A percentile compares a stretch with the other conserved stretches of the same genome.
phyloP scores from a whole-genome alignment of 1,140 invertebrate species.

The Dolichoris vasculosae region DNA sequence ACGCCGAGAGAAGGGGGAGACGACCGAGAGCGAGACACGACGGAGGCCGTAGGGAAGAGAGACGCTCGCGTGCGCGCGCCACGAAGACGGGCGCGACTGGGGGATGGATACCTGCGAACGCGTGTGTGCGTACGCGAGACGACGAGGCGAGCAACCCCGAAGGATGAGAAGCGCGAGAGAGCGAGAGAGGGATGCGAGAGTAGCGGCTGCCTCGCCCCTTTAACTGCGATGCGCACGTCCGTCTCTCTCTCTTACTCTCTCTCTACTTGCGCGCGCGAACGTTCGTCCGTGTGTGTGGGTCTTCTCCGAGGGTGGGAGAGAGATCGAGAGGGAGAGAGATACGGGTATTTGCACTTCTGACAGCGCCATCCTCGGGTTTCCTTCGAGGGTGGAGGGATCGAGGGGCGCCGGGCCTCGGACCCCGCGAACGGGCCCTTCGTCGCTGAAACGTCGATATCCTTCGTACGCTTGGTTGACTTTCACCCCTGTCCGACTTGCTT shows the following conservation, averaged over 20 bases:
- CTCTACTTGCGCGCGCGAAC: background rate
- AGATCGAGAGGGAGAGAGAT: background rate
- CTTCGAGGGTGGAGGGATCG: background rate
- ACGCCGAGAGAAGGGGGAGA: background rate
- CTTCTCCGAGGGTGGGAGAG: background rate
- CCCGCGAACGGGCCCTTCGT: background rate
- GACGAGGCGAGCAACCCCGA: slow-evolving; percentile 11
- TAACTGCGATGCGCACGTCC: background rate
- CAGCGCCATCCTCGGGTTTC: background rate
- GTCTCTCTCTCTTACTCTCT: background rate
- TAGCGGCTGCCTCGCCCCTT: slow-evolving; percentile 55
- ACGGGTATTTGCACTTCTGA: background rate
- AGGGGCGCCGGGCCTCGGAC: background rate
- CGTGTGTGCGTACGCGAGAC: slow-evolving; percentile 44
- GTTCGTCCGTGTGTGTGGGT: too few species aligned
- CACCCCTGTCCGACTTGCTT: background rate
- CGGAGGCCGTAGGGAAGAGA: background rate
- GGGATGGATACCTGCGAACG: background rate
- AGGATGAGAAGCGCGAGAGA: slow-evolving; percentile 18
- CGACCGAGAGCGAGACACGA: background rate
- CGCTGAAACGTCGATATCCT: slow-evolving; percentile 71
- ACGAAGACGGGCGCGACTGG: background rate
- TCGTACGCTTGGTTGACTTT: background rate
- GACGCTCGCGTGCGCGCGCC: background rate
- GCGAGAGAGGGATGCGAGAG: slow-evolving; percentile 52